phyloP scores from a whole-genome alignment of 1,140 invertebrate species.

The Drosophila navojoa region DNA sequence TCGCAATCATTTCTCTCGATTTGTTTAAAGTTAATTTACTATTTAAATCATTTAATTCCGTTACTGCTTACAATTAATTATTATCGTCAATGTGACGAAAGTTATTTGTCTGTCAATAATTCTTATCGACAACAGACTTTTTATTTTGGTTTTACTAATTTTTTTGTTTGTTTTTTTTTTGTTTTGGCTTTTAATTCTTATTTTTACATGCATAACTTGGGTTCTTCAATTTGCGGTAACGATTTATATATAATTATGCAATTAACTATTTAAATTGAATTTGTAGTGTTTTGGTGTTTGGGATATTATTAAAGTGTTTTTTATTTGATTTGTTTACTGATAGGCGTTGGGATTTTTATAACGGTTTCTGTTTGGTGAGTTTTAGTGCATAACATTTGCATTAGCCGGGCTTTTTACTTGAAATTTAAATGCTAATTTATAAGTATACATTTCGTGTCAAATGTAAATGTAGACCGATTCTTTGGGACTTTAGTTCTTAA shows the following conservation, averaged over 20 bases:
- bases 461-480: conserved; percentile 51
- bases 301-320: conserved; percentile 31
- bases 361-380: conserved; percentile 45
- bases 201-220: conserved; percentile 74
- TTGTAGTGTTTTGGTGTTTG: conserved; percentile 55
- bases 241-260: conserved; percentile 74
- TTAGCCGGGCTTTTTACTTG: conserved; percentile 62
- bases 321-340: background rate
- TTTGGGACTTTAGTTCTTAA: conserved; percentile 51
- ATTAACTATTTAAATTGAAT: conserved; percentile 78
- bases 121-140: conserved; percentile 82
- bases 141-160: conserved; percentile 52
- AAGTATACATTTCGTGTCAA: conserved; percentile 65
- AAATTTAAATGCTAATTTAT: conserved; percentile 74
- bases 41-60: conserved; percentile 81
- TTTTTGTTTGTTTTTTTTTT: conserved; percentile 1
- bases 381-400: conserved; percentile 72
- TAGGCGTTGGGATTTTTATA: conserved; percentile 42
- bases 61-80: conserved; percentile 77
- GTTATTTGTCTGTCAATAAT: conserved; percentile 83
- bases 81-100: conserved; percentile 83
- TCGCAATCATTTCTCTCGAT: conserved; percentile 79
- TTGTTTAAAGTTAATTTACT: conserved; percentile 81
- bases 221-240: conserved; percentile 65
- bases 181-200: conserved; percentile 13